These are phyloP conservation scores for Fundulus diaphanus DNA, from an alignment of 2,797 vertebrate species.

Conservation along the genomic window DNA sequence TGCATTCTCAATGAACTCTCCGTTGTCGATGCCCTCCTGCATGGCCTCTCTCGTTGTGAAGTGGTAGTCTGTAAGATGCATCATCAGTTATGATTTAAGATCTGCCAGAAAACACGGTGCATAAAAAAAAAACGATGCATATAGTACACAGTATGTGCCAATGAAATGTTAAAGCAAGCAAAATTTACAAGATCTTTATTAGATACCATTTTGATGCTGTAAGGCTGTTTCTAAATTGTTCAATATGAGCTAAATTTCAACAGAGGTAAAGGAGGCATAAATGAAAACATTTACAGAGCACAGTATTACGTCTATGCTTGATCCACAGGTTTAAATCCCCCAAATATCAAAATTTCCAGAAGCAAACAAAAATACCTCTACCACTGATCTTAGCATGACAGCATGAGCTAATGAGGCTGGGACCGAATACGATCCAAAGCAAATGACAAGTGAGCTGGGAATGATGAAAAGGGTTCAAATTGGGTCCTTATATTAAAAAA, in stretches of 20 bases:
- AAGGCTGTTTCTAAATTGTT: background rate
- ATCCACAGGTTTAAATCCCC: slow-evolving; percentile 28
- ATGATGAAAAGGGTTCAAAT: slow-evolving; percentile 20
- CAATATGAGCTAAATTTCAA: background rate
- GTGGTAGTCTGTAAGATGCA: slow-evolving; percentile 88
- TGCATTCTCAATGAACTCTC: slow-evolving; percentile 92
- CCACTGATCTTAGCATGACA: slow-evolving; percentile 57
- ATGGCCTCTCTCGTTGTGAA: slow-evolving; percentile 91
- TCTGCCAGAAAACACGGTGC: background rate
- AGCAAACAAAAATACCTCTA: slow-evolving; percentile 39
- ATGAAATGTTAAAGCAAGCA: background rate
- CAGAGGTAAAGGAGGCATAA: slow-evolving; percentile 15
- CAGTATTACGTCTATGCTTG: slow-evolving; percentile 27
- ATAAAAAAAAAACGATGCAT: background rate
- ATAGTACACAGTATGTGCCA: background rate
- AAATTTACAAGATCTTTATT: background rate
- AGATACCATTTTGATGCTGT: background rate
- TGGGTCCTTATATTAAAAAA: background rate
- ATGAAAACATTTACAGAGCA: slow-evolving; percentile 12
- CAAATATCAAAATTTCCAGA: slow-evolving; percentile 51
- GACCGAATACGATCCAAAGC: slow-evolving; percentile 19
- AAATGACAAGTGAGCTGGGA: slow-evolving; percentile 11
- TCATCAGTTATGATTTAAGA: slow-evolving; percentile 9
- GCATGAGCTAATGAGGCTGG: slow-evolving; percentile 29
- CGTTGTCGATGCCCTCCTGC: slow-evolving; percentile 87